A percentile compares a stretch with the other conserved stretches of the same genome.
phyloP scores from a whole-genome alignment of 2,113 vertebrate genomes.

The Psophia crepitans region DNA sequence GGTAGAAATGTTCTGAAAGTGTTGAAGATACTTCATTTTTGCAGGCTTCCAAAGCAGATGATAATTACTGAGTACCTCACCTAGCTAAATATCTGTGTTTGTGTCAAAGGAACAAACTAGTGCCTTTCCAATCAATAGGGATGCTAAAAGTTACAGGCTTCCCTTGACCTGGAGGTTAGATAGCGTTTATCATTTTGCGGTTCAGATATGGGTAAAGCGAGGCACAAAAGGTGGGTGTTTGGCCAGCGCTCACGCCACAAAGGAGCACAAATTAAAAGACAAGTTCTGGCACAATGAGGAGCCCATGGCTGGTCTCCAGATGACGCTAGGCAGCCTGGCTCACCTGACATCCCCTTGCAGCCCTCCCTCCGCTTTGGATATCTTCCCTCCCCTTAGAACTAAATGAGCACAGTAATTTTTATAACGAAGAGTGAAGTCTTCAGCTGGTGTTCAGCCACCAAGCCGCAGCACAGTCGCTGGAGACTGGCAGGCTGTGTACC shows the following conservation, averaged over 20 bases:
- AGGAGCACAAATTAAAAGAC: not conserved
- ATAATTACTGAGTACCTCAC: not conserved
- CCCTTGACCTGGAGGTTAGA: not conserved
- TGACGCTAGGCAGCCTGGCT: not conserved
- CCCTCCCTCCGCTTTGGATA: not conserved
- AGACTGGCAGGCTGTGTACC: not conserved
- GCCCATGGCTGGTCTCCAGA: not conserved
- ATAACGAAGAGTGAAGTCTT: not conserved
- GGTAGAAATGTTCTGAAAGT: not conserved
- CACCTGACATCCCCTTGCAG: rapidly evolving
- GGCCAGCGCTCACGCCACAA: not conserved
- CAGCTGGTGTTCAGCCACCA: not conserved
- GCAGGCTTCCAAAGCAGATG: not conserved
- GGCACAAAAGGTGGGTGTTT: not conserved
- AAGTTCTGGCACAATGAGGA: not conserved
- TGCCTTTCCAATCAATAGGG: not conserved
- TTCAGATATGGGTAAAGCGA: not conserved
- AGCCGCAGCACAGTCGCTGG: not conserved
- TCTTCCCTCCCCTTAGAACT: not conserved
- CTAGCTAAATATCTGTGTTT: not conserved
- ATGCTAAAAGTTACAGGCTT: not conserved
- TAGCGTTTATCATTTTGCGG: rapidly evolving
- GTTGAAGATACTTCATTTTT: not conserved
- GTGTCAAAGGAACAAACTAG: not conserved
- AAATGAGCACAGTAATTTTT: not conserved